Percentiles rank a stretch among this genome's conserved stretches.
Evolutionary conservation across 2,113 vertebrate species (phyloP).

Genomic region (Callorhinus ursinus): DNA sequence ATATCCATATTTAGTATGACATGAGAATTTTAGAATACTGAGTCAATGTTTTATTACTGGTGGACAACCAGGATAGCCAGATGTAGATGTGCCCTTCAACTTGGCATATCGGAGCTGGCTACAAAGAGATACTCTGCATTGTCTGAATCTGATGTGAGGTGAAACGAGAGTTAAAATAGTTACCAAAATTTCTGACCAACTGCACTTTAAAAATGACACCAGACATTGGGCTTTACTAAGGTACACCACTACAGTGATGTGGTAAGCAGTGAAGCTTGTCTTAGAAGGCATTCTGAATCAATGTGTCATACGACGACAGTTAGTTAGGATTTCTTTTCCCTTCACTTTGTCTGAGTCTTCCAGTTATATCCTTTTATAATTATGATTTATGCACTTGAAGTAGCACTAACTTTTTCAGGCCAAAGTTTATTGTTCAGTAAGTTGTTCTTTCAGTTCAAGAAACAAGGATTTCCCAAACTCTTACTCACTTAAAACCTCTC

Average conservation of each 20-base stretch:
- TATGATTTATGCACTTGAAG: not conserved
- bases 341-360: not conserved
- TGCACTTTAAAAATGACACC: not conserved
- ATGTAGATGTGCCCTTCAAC: not conserved
- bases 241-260: not conserved
- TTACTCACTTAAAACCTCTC: not conserved
- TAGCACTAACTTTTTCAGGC: not conserved
- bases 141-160: not conserved
- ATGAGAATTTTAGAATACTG: not conserved
- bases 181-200: not conserved
- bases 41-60: not conserved
- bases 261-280: not conserved
- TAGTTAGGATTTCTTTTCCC: not conserved
- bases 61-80: not conserved
- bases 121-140: not conserved
- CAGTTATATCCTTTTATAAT: not conserved
- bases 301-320: not conserved
- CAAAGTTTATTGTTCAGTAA: not conserved
- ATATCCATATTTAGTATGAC: not conserved
- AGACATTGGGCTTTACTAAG: not conserved
- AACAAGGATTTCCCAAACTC: not conserved
- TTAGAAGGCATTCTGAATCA: not conserved
- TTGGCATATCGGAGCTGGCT: not conserved
- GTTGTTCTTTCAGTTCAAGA: not conserved
- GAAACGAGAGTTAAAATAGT: not conserved